These are phyloP conservation scores for Salvelinus alpinus DNA, from an alignment of 2,113 vertebrate species.

Conservation along the genomic window DNA sequence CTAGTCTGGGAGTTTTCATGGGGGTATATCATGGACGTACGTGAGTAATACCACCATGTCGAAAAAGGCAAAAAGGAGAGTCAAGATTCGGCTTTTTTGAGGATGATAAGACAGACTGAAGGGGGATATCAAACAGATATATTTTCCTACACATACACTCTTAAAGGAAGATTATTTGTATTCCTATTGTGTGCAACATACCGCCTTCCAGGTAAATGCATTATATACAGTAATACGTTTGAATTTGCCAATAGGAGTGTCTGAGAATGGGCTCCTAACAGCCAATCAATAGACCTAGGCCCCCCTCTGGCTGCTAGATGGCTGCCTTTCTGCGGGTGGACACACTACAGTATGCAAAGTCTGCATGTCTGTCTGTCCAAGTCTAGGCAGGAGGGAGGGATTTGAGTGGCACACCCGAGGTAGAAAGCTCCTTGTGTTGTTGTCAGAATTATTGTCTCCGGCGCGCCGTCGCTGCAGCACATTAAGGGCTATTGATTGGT, in stretches of 20 bases:
- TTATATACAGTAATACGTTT: too few species aligned
- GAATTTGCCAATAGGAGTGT: too few species aligned
- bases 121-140: too few species aligned
- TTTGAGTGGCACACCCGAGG: constrained; percentile 30
- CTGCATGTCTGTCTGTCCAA: constrained; percentile 12
- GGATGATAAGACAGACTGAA: too few species aligned
- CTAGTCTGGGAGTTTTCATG: not conserved
- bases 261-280: not conserved
- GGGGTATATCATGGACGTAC: not conserved
- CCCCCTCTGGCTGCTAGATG: constrained; percentile 37
- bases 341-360: not conserved
- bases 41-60: not conserved
- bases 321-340: constrained; percentile 30
- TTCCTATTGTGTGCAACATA: too few species aligned
- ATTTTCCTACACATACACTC: too few species aligned
- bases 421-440: constrained; percentile 35
- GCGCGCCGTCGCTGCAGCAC: constrained; percentile 61
- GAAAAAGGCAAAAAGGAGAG: not conserved
- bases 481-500: constrained; percentile 75
- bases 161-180: too few species aligned
- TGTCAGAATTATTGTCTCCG: constrained; percentile 72
- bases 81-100: too few species aligned
- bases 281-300: constrained; percentile 42
- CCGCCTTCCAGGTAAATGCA: too few species aligned
- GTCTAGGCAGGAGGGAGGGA: not conserved